Percentiles rank a stretch among this genome's conserved stretches.
Conservation (phyloP, 2,888 invertebrate genomes). For the Leptarthrus brevirostris region DNA sequence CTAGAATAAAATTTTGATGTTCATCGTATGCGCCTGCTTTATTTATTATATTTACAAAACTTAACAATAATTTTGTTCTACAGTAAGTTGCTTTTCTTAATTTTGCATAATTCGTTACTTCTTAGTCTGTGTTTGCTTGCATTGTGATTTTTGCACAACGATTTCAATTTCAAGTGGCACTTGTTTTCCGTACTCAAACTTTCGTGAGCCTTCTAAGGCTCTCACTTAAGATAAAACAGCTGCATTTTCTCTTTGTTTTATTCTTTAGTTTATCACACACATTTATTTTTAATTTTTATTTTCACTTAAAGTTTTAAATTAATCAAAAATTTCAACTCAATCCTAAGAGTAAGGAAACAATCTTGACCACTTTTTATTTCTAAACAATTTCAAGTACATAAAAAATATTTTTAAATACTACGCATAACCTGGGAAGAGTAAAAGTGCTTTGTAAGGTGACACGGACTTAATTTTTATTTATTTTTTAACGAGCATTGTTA, state of each 20-base stretch:
- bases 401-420: too few relatives aligned
- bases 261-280: conserved; percentile 21
- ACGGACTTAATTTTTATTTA: too few relatives aligned
- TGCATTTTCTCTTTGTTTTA: neutral
- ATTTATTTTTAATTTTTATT: conserved; percentile 8
- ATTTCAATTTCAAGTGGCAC: conserved; percentile 36
- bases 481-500: too few relatives aligned
- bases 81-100: conserved; percentile 19
- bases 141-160: conserved; percentile 7
- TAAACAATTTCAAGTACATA: too few relatives aligned
- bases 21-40: conserved; percentile 4
- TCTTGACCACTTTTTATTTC: too few relatives aligned
- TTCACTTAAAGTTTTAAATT: too few relatives aligned
- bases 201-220: too few relatives aligned
- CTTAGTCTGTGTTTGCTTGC: neutral
- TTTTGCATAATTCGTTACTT: neutral
- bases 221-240: too few relatives aligned
- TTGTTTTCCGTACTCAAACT: conserved; percentile 17
- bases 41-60: conserved; percentile 36
- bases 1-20: conserved; percentile 43
- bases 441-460: too few relatives aligned
- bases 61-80: conserved; percentile 26
- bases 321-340: too few relatives aligned
- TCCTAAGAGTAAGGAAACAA: too few relatives aligned
- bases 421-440: too few relatives aligned